Percentiles rank a stretch among this genome's conserved stretches.
Evolutionary conservation across 2,888 invertebrate genomes (phyloP).

Genomic region (Alsophila aescularia): DNA sequence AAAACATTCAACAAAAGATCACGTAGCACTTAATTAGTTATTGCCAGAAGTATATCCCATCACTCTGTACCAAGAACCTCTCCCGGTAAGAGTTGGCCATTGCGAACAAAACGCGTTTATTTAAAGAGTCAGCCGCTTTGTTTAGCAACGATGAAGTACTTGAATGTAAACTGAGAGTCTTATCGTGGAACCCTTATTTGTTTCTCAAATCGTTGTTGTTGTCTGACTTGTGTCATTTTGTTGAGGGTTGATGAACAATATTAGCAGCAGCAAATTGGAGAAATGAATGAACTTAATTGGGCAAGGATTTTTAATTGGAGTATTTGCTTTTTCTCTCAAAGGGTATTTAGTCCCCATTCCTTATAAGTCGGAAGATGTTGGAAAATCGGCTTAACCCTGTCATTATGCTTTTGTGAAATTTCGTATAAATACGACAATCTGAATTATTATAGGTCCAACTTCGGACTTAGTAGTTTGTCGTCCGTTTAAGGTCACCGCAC

Average conservation of each 20-base stretch:
- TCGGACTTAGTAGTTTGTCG: no score
- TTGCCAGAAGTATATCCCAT: conserved; percentile 2
- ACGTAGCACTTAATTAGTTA: conserved; percentile 7
- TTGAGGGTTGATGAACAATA: conserved; percentile 37
- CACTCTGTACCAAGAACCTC: conserved; percentile 4
- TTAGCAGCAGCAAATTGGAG: conserved; percentile 35
- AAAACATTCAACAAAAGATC: not conserved
- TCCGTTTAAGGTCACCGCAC: no score
- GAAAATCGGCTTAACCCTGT: no score
- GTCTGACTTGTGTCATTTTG: conserved; percentile 59
- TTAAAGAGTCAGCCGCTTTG: conserved; percentile 62
- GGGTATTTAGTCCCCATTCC: no score
- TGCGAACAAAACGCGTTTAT: conserved; percentile 69
- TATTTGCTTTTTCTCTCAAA: not conserved
- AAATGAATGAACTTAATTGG: conserved; percentile 36
- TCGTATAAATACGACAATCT: no score
- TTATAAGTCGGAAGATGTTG: no score
- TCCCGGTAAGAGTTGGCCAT: conserved; percentile 56
- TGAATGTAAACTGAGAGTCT: conserved; percentile 69
- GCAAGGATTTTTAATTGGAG: conserved; percentile 1
- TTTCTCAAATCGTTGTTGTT: conserved; percentile 66
- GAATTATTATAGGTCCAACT: no score
- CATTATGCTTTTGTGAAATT: no score
- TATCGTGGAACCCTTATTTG: conserved; percentile 73
- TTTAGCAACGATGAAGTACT: conserved; percentile 72